Evolutionary conservation across 2,888 invertebrate genomes (phyloP), one percentile per base, ranked within the genome.

Genomic region (Pelosia muscerda): DNA sequence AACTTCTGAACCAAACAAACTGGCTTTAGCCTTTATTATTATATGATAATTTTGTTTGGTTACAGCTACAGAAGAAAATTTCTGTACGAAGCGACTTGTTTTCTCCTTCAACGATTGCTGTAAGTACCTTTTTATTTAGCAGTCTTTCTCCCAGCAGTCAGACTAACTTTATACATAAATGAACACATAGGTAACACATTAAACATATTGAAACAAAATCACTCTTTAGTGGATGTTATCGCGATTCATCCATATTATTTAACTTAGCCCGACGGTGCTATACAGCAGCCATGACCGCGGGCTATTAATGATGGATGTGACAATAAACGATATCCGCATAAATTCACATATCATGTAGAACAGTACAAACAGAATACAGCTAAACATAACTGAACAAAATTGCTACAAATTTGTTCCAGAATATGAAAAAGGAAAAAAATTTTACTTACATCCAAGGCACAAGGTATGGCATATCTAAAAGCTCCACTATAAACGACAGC

Each of bases 1-100:
- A 31, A 31, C 8, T 6, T 31, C 31, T 31, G 8, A 31, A 31
- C 10, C 31, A 31, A 31, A 31, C 9, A 31, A 31, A 13, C 38
- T 15, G 15, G 19, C 42, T 42, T 42, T 6, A 19, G 5, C 8
- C 42, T 42, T 19, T 42, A 1, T 19, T 19, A 19, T 42, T 19
- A 42, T 15, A 38, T 15, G 15, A 15, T 38, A 4, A 5, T 42
- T 42, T 19, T 42, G 1, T 38, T 15, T 42, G 42, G 49, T 49
- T 49, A 49, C 49, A 49, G 49, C 25, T 55, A 5, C 23, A 13
- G 6, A 25, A 55, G 55, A 23, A 23, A 26, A 26, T 87, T 73
- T 60, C 74, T 66, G 79, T 90, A 53, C 85, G 88, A 69, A 85
- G 79, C 61, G 89, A 90, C 70, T 78, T 90, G 60, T 86, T 85